Base-by-base conservation (phyloP, 2,113 vertebrate species). In the Aspiorhynchus laticeps region DNA sequence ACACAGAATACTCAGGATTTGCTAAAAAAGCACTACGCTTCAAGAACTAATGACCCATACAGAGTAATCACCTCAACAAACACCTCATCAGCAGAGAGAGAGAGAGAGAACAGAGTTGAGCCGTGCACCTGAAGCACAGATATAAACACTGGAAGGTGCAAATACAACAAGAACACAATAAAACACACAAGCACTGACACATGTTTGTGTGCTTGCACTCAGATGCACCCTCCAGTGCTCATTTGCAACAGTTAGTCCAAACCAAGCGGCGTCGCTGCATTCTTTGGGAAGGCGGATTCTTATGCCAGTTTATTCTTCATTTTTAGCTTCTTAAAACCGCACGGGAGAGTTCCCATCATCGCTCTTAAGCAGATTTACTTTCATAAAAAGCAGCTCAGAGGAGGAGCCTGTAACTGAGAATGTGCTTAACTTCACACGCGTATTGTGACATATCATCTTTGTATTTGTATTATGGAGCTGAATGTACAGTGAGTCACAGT, bases 41-140 rank as follows among this genome's bases (percentile, higher is more conserved):
- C 75, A 85, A 33, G 59, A 88, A 83, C 85, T 61, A 90, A 88
- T 87, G 87, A 88, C 84, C 81, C 81, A 36, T 76, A 85, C 33
- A 61, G 75, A 77, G 84, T 88, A 88, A 90, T 90, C 81, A 86
- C 77, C 87, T 85, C 88, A 87, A 84, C 85, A 88, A 84, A 87
- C 88, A 87, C 83, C 86, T 69, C 86, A 88, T 86, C 88, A 84
- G 69, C 84, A 86, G 69, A 38, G 61, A 26, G 59, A 73, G 51
- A 28, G 63, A 43, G 86, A 84, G 38, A 69, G 43, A 19, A 59
- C 10, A 86, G 85, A 86, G 67, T 1, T 5, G 31, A 71, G 67
- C 33, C 81, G 43, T 76, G 85, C 80, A 79, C 56, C 26, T 36
- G 56, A 59, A 83, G 80, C 80, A 80, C 53, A 86, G 31, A 84